Conservation (phyloP, 2,888 invertebrate species). For the Melinopterus prodromus region DNA sequence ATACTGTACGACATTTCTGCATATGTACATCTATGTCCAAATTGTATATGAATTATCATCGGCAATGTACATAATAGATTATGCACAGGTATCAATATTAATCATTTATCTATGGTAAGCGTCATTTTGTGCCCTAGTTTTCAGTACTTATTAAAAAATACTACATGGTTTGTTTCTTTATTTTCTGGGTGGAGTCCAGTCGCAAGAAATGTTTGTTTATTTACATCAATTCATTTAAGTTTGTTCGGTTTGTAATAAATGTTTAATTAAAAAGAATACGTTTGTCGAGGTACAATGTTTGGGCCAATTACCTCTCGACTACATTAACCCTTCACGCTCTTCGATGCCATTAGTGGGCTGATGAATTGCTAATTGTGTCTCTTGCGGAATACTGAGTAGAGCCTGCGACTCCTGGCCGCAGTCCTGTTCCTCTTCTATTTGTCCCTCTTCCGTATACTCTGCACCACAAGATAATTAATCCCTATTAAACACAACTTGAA, state of each 20-base stretch:
- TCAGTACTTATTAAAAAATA: constrained; percentile 47
- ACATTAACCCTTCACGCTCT: constrained; percentile 31
- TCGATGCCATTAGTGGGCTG: constrained; percentile 19
- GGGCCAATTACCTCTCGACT: background rate
- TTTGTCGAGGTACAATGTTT: background rate
- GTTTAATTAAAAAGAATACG: constrained; percentile 5
- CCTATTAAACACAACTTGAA: constrained; percentile 1
- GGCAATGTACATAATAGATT: constrained; percentile 8
- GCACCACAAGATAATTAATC: constrained; percentile 24
- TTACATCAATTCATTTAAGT: background rate
- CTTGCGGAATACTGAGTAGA: constrained; percentile 56
- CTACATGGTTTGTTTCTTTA: constrained; percentile 24
- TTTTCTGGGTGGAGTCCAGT: background rate
- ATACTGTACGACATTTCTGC: background rate
- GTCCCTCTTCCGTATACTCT: constrained; percentile 31
- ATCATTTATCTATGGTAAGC: constrained; percentile 46
- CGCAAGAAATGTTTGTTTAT: background rate
- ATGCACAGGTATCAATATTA: background rate
- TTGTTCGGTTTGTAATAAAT: constrained; percentile 28
- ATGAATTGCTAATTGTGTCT: constrained; percentile 55
- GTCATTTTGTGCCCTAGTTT: constrained; percentile 56
- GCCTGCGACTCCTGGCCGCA: constrained; percentile 50
- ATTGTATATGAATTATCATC: constrained; percentile 15
- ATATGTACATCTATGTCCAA: background rate
- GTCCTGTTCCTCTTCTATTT: constrained; percentile 55